A percentile compares a stretch with the other conserved stretches of the same genome.
These are phyloP conservation scores for Pardalotus punctatus DNA, from an alignment of 2,113 vertebrate species.

Conservation along the genomic window DNA sequence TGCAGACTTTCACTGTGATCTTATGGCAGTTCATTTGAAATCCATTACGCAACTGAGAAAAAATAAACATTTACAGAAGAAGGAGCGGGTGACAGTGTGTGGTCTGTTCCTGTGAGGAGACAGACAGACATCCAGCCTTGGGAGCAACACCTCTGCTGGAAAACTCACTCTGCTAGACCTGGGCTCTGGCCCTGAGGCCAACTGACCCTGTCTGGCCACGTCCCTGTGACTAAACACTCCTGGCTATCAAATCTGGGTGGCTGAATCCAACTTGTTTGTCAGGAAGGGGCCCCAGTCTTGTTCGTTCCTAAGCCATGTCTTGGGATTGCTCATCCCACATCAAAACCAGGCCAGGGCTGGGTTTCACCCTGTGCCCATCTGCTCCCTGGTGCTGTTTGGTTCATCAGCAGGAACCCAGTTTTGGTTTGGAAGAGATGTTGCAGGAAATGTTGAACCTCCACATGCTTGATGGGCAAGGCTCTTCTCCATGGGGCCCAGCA, in stretches of 20 bases:
- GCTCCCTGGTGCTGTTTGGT: rapidly evolving
- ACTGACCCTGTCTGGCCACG: background rate
- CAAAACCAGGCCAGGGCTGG: background rate
- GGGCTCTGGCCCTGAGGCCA: background rate
- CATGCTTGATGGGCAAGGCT: background rate
- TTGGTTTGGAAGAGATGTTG: background rate
- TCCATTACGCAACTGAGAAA: constrained; percentile 3
- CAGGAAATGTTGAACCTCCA: background rate
- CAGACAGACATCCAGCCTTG: background rate
- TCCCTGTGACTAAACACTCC: rapidly evolving
- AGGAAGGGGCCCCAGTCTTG: background rate
- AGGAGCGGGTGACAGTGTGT: background rate
- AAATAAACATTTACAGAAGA: constrained; percentile 56
- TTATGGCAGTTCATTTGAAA: constrained; percentile 41
- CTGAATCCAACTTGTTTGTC: background rate
- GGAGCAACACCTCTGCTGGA: background rate
- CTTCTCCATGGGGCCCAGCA: background rate
- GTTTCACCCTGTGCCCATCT: background rate
- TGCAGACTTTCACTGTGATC: background rate
- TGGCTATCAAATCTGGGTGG: background rate
- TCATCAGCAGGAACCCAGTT: background rate
- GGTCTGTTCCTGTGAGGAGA: background rate
- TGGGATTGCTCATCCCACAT: background rate
- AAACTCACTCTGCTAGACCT: background rate
- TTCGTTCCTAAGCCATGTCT: background rate